A percentile compares a stretch with the other conserved stretches of the same genome.
These are phyloP conservation scores for Gonioctena quinquepunctata DNA, from an alignment of 1,140 invertebrate genomes.

Conservation along the genomic window DNA sequence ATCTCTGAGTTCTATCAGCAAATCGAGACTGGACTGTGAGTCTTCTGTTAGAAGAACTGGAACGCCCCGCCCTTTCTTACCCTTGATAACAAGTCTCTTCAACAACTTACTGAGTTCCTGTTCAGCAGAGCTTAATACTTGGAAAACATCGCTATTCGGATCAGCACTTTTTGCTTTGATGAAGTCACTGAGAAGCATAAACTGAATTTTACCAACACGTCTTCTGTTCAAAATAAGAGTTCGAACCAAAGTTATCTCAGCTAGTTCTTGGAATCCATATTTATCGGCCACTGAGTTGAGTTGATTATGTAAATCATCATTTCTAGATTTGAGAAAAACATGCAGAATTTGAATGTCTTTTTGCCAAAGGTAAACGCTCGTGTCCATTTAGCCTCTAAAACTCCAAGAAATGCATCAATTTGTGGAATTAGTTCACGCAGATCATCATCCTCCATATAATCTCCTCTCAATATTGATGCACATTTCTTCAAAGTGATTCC, in stretches of 20 bases:
- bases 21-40: too few species aligned
- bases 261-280: not conserved
- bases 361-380: too few species aligned
- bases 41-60: constrained; percentile 15
- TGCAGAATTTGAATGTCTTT: too few species aligned
- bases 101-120: not conserved
- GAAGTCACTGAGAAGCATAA: not conserved
- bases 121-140: not conserved
- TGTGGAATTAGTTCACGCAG: too few species aligned
- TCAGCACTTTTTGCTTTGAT: constrained; percentile 11
- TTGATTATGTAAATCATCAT: not conserved
- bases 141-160: not conserved
- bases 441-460: too few species aligned
- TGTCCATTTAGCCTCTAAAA: too few species aligned
- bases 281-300: not conserved
- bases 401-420: too few species aligned
- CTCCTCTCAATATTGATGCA: too few species aligned
- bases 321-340: not conserved
- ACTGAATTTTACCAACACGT: not conserved
- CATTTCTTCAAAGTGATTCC: too few species aligned
- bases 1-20: too few species aligned
- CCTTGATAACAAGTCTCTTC: not conserved
- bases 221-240: not conserved
- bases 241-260: not conserved
- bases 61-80: not conserved